Evolutionary conservation across 1,140 invertebrate genomes (phyloP).

Genomic region (Zaprionus kolodkinae): DNA sequence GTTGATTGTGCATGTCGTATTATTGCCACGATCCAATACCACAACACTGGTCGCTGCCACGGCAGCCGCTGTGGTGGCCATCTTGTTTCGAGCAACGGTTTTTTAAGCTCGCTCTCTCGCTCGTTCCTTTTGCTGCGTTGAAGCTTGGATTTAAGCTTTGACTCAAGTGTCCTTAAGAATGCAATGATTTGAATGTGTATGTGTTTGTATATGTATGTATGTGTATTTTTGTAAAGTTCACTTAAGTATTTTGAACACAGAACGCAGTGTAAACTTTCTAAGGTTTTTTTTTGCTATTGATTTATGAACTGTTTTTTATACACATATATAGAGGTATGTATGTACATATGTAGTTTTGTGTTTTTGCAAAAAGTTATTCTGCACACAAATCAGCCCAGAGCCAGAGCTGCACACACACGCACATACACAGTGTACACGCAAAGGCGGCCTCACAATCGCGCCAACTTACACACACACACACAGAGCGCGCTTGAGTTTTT

Average conservation of each 20-base stretch:
- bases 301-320: conserved; percentile 42
- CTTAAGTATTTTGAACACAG: conserved; percentile 15
- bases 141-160: background rate
- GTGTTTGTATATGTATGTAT: background rate
- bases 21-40: conserved; percentile 96
- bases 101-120: conserved; percentile 32
- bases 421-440: conserved; percentile 32
- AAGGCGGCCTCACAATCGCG: conserved; percentile 47
- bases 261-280: conserved; percentile 11
- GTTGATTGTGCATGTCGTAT: conserved; percentile 97
- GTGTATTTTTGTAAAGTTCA: background rate
- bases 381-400: conserved; percentile 61
- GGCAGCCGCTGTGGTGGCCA: conserved; percentile 85
- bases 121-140: conserved; percentile 13
- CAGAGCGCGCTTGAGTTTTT: conserved; percentile 75
- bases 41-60: conserved; percentile 96
- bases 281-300: conserved; percentile 31
- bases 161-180: background rate
- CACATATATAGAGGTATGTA: background rate
- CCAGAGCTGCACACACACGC: conserved; percentile 36
- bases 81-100: conserved; percentile 64
- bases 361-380: conserved; percentile 74
- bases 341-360: conserved; percentile 39
- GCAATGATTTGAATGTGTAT: background rate
- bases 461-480: conserved; percentile 55